These are phyloP conservation scores for Oostethus manadensis DNA, from an alignment of 2,113 vertebrate genomes.

Conservation along the genomic window DNA sequence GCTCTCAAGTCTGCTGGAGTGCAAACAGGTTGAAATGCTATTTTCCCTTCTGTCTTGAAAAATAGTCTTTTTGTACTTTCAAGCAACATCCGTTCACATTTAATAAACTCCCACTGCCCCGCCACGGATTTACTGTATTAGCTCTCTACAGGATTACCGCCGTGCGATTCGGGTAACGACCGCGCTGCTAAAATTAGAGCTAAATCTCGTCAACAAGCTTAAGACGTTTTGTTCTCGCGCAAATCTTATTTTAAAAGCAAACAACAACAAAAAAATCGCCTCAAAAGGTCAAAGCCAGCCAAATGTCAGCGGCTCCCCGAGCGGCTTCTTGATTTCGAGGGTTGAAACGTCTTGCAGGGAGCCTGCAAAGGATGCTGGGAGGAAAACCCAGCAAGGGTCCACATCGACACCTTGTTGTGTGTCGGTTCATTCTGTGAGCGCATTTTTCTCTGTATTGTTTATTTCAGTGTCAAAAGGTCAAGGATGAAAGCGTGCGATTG, in stretches of 20 bases:
- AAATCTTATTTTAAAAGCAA: slow-evolving; percentile 4
- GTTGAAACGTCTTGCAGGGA: slow-evolving; percentile 35
- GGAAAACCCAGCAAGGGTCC: slow-evolving; percentile 19
- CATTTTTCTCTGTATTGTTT: background rate
- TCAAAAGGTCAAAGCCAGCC: slow-evolving; percentile 36
- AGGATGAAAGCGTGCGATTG: no score
- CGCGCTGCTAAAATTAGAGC: background rate
- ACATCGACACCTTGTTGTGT: background rate
- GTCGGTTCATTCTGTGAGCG: background rate
- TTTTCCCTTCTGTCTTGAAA: background rate
- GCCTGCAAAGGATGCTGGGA: slow-evolving; percentile 38
- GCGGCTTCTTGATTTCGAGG: slow-evolving; percentile 46
- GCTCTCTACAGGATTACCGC: background rate
- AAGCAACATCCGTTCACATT: background rate
- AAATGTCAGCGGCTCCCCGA: slow-evolving; percentile 52
- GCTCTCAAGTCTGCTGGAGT: background rate
- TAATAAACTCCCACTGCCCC: background rate
- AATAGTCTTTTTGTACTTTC: background rate
- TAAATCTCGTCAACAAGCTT: background rate
- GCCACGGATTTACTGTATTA: background rate
- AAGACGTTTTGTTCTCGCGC: background rate
- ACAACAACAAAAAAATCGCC: slow-evolving; percentile 5
- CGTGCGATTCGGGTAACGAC: background rate
- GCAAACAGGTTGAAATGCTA: background rate
- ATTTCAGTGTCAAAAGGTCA: no score